Percentiles rank a stretch among this genome's conserved stretches.
Evolutionary conservation across 2,797 vertebrate species (phyloP).

Genomic region (Perodicticus potto): DNA sequence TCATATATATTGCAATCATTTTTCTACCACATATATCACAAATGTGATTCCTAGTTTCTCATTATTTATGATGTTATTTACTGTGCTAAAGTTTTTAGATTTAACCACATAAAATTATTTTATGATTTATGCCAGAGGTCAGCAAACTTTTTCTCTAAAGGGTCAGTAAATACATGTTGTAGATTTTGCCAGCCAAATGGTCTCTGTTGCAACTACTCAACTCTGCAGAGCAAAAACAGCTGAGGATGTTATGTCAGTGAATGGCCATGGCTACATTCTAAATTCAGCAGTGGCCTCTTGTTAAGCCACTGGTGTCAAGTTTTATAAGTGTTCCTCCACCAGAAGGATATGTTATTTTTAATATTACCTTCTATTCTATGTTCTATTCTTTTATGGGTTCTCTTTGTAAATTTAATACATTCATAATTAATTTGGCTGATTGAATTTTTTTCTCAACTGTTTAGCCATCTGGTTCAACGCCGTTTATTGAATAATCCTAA

Average conservation of each 20-base stretch:
- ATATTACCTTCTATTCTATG: background rate
- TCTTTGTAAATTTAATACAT: conserved; percentile 45
- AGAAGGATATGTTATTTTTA: conserved; percentile 42
- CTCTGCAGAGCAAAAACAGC: conserved; percentile 18
- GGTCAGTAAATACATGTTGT: conserved; percentile 20
- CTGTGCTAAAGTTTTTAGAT: conserved; percentile 19
- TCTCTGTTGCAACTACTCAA: background rate
- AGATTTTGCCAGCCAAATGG: background rate
- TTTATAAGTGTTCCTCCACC: conserved; percentile 15
- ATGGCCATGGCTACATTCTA: background rate
- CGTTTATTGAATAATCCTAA: conserved; percentile 59
- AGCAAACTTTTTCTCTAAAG: conserved; percentile 29
- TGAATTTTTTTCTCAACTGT: conserved; percentile 35
- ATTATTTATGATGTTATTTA: conserved; percentile 46
- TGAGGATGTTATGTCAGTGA: background rate
- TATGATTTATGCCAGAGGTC: background rate
- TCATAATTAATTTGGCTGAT: conserved; percentile 43
- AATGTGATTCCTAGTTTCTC: conserved; percentile 34
- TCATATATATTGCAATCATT: background rate
- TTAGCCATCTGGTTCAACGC: conserved; percentile 26
- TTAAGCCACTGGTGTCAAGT: background rate
- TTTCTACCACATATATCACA: background rate
- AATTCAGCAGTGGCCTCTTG: conserved; percentile 7
- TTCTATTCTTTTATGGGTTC: background rate
- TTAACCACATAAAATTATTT: conserved; percentile 40